Percentiles rank a stretch among this genome's conserved stretches.
Evolutionary conservation across 2,113 vertebrate species (phyloP).

Genomic region (Notothenia coriiceps): DNA sequence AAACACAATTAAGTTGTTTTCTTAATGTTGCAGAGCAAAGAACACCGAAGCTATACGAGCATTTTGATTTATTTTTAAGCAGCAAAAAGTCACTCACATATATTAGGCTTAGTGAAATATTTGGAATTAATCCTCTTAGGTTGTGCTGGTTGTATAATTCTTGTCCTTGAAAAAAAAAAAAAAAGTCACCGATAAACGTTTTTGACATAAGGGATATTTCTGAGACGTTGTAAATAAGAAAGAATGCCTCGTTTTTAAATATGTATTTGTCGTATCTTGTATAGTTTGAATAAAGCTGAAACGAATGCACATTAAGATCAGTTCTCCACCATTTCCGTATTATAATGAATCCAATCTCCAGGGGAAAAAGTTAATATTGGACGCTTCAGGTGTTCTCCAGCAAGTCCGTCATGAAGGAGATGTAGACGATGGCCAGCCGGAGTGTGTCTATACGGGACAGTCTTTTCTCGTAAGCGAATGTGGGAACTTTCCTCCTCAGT

Average conservation of each 20-base stretch:
- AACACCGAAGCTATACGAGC: background rate
- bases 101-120: slow-evolving; percentile 21
- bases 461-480: slow-evolving; percentile 96
- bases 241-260: background rate
- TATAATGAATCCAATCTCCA: background rate
- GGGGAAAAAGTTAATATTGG: background rate
- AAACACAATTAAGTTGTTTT: background rate
- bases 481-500: slow-evolving; percentile 94
- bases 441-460: slow-evolving; percentile 96
- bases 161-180: background rate
- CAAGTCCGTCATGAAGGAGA: slow-evolving; percentile 97
- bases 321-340: background rate
- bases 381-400: slow-evolving; percentile 79
- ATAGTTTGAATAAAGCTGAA: background rate
- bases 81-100: slow-evolving; percentile 11
- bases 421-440: slow-evolving; percentile 96
- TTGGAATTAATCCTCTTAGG: background rate
- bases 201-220: background rate
- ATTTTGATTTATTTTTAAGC: slow-evolving; percentile 12
- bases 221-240: background rate
- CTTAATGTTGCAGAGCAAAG: background rate
- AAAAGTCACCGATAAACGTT: background rate
- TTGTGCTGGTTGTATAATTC: background rate
- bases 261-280: background rate
- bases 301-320: background rate